These are phyloP conservation scores for Cherax destructor DNA, from an alignment of 1,140 invertebrate genomes.

Conservation along the genomic window DNA sequence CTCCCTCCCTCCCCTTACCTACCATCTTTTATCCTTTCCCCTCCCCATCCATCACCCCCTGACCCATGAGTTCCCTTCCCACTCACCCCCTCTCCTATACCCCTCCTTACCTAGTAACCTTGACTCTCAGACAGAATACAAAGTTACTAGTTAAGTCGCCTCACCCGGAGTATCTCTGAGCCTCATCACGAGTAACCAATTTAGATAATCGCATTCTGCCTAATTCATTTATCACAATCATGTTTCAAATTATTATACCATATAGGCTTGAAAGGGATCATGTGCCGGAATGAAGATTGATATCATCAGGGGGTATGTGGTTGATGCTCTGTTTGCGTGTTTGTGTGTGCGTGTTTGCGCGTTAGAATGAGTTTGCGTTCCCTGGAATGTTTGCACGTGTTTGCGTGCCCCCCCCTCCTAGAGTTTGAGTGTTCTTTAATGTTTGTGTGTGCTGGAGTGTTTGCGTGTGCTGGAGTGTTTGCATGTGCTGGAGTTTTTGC, in stretches of 20 bases:
- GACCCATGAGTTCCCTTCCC: not conserved
- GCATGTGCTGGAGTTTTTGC: not conserved
- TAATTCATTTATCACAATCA: slow-evolving; percentile 41
- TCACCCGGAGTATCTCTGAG: not conserved
- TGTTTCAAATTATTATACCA: slow-evolving; percentile 39
- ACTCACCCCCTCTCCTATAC: not conserved
- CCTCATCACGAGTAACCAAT: slow-evolving; percentile 25
- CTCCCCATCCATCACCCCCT: not conserved
- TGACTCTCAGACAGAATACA: not conserved
- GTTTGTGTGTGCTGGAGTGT: slow-evolving; percentile 20
- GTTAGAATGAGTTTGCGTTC: not conserved
- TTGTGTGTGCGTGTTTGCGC: not conserved
- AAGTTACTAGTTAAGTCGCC: slow-evolving; percentile 7
- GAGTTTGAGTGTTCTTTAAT: not conserved
- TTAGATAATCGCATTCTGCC: slow-evolving; percentile 33
- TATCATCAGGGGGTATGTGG: not conserved
- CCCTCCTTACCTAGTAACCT: not conserved
- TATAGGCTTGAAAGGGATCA: slow-evolving; percentile 9
- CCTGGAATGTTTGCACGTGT: not conserved
- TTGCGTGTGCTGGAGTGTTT: slow-evolving; percentile 1
- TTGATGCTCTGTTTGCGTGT: not conserved
- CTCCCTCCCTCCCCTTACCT: not conserved
- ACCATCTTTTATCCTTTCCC: not conserved
- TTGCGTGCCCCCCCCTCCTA: not conserved
- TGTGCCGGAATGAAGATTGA: not conserved